Base-by-base conservation (phyloP, 2,888 invertebrate genomes). In the Acronicta aceris region DNA sequence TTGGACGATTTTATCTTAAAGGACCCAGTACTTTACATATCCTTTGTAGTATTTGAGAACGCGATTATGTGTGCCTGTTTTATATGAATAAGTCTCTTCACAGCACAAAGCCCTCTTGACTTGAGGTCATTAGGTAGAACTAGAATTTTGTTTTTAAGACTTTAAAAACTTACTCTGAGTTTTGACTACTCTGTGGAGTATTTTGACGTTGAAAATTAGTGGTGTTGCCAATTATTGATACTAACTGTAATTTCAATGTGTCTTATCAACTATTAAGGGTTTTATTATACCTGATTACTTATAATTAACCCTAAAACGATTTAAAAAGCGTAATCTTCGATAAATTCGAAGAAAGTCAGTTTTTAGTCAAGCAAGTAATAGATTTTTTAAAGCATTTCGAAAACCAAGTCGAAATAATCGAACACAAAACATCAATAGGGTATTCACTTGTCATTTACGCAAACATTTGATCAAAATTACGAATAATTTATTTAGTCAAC, bases 51-150 rank as follows among this genome's bases (percentile, higher is more conserved):
- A 38, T 38, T 33, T 49, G 48, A 46, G 62, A 71, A 57, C 63
- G 59, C 54, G 45, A 55, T 66, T 57, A 70, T 57, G 58, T 21
- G 45, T 38, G 66, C 9, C 41, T 42, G 55, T 61, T 27, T 53
- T 40, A 30, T 9, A 59, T 61, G 64, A 62, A 59, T 61, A 70
- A 65, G 55, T 56, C 63, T 64, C 66, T 75, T 66, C 40, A 74
- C 17, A 77, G 75, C 58, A 61, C 78, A 76, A 74, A 77, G 75
- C 68, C 61, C 66, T 16, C 10, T 21, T 33, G 50, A 62, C 50
- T 42, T 67, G 54, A 69, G 73, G 69, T 67, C 61, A 72, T n/a
- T 27, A 10, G n/a, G 60, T 45, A 21, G 16, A 45, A 48, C 42
- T 10, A 36, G 55, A 13, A 7, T 27, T 27, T 58, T 63, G 47